phyloP scores from a whole-genome alignment of 2,888 invertebrate species.

The Synanthedon andrenaeformis region DNA sequence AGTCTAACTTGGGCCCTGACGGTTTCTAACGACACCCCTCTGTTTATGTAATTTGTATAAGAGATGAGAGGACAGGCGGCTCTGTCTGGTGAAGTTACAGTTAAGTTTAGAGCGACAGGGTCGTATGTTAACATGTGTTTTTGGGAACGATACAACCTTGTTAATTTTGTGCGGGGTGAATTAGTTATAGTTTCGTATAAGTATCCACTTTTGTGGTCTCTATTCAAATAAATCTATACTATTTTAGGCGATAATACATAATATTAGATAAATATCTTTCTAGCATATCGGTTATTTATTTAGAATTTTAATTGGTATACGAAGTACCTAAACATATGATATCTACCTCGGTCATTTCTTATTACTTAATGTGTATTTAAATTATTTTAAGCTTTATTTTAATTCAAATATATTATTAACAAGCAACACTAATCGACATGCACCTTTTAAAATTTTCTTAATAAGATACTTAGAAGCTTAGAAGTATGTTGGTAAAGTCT shows the following conservation, averaged over 20 bases:
- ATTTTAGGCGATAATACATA: neutral
- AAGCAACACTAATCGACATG: too few relatives aligned
- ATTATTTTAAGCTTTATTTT: too few relatives aligned
- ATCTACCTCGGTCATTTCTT: too few relatives aligned
- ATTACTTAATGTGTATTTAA: too few relatives aligned
- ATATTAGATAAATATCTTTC: neutral
- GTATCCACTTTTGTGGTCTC: neutral
- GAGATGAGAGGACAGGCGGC: slow-evolving; percentile 12
- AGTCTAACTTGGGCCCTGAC: slow-evolving; percentile 25
- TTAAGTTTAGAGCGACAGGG: slow-evolving; percentile 22
- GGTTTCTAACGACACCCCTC: slow-evolving; percentile 14
- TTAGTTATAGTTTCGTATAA: slow-evolving; percentile 5
- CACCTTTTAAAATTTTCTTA: too few relatives aligned
- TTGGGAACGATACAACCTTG: slow-evolving; percentile 26
- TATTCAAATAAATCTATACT: neutral
- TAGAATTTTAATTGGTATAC: neutral
- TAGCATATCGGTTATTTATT: neutral
- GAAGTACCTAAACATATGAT: too few relatives aligned
- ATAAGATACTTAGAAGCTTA: too few relatives aligned
- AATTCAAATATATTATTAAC: too few relatives aligned
- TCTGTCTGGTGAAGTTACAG: slow-evolving; percentile 20
- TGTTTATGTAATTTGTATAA: slow-evolving; percentile 5
- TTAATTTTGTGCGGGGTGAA: slow-evolving; percentile 20
- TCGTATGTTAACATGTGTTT: slow-evolving; percentile 41
- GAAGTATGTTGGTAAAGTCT: too few relatives aligned